Evolutionary conservation across 1,140 invertebrate species (phyloP).

Genomic region (Heterodera carotae): DNA sequence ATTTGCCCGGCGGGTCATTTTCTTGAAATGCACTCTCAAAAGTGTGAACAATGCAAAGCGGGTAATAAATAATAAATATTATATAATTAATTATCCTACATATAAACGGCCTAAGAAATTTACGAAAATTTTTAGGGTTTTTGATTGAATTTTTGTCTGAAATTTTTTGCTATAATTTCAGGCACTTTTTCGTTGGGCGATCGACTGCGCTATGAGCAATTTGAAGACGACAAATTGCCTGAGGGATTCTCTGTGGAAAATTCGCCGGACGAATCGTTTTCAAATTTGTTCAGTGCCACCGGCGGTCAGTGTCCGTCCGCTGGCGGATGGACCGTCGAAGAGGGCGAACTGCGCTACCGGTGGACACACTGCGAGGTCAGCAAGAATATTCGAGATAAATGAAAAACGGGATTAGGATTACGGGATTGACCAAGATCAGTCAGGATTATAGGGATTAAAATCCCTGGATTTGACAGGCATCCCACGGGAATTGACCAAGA

Average conservation of each 20-base stretch:
- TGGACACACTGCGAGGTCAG: slow-evolving; percentile 54
- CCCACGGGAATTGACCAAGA: too few relatives aligned
- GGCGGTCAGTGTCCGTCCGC: slow-evolving; percentile 39
- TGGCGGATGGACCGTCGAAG: slow-evolving; percentile 57
- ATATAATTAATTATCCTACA: slow-evolving; percentile 11
- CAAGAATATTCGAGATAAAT: too few relatives aligned
- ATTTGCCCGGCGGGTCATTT: slow-evolving; percentile 57
- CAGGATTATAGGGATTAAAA: too few relatives aligned
- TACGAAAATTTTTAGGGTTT: neutral
- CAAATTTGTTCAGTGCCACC: neutral
- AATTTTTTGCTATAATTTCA: slow-evolving; percentile 23
- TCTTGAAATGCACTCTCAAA: slow-evolving; percentile 57
- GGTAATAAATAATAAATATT: slow-evolving; percentile 31
- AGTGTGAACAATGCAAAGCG: slow-evolving; percentile 53
- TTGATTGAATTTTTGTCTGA: slow-evolving; percentile 1
- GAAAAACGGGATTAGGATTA: too few relatives aligned
- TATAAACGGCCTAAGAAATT: neutral
- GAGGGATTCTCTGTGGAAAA: slow-evolving; percentile 46
- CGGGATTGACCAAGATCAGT: too few relatives aligned
- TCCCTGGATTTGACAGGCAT: too few relatives aligned
- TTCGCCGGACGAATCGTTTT: slow-evolving; percentile 37
- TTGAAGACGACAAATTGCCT: slow-evolving; percentile 49
- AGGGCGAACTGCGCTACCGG: slow-evolving; percentile 57
- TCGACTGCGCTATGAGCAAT: slow-evolving; percentile 62
- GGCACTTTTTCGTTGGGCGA: slow-evolving; percentile 61